Evolutionary conservation across 2,888 invertebrate genomes (phyloP), one percentile per base, ranked within the genome.

Genomic region (Alitta virens): DNA sequence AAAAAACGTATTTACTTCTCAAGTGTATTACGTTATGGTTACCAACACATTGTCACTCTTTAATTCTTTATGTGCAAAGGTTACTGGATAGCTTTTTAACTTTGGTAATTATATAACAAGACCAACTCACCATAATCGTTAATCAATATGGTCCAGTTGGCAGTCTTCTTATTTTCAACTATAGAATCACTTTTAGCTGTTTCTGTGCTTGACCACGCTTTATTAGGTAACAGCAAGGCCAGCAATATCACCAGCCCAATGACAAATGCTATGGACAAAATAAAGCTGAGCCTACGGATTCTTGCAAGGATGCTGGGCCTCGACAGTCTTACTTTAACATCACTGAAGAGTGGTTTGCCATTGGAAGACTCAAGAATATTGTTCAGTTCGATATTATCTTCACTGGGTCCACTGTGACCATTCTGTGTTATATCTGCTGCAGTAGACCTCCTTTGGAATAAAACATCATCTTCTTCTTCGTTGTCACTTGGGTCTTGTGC

Each of bases 391-490:
- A 14, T 52, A 16, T 2, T 16, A 2, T 52, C 52, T 5, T 16
- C 26, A 9, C 23, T 52, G 23, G 52, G 52, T 24, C 24, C 25
- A 24, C 21, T 23, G 23, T 21, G 23, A 14, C 52, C 52, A 23
- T 52, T 52, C 24, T 52, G 52, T 52, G 5, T 9, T 16, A 16
- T 16, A 9, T 3, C 33, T 7, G 5, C 12, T 5, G 12, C 7
- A 16, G 7, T 18, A 5, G 21, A 53, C n/a, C 56, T 63, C 26
- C 60, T 61, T n/a, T 65, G 56, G 33, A 61, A 62, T 21, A 61
- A 58, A 14, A 58, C 49, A 33, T 66, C 65, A 42, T 67, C 65
- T 27, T 68, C 68, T 16, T 63, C 67, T 23, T 67, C 68, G 26
- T 63, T 57, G 40, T 68, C 66, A 60, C 63, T 65, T 18, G 62